A percentile compares a stretch with the other conserved stretches of the same genome.
These are phyloP conservation scores for Nasonia longicornis DNA, from an alignment of 1,140 invertebrate genomes.

Conservation along the genomic window DNA sequence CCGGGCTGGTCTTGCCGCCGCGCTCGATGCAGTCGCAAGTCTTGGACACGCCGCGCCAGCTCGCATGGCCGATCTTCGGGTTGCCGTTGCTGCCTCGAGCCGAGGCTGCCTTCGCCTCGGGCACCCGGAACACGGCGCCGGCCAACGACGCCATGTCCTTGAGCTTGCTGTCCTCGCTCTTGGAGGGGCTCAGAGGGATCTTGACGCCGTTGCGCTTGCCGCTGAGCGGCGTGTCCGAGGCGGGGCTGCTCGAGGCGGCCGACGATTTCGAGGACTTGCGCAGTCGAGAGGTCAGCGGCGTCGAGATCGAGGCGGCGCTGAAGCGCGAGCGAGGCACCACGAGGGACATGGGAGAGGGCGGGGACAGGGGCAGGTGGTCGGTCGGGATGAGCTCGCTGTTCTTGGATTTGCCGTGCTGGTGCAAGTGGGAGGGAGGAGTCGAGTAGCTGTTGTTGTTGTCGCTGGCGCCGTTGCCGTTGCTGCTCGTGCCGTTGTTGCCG, in stretches of 20 bases:
- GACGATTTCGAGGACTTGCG: neutral
- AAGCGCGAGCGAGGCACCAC: conserved; percentile 21
- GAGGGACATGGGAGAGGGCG: conserved; percentile 41
- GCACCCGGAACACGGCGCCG: conserved; percentile 54
- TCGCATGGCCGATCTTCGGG: conserved; percentile 56
- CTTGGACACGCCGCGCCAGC: conserved; percentile 64
- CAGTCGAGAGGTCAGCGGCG: conserved; percentile 4
- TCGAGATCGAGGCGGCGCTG: neutral
- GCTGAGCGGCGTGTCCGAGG: conserved; percentile 3
- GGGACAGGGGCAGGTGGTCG: conserved; percentile 36
- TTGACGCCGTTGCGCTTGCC: conserved; percentile 46
- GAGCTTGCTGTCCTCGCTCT: neutral
- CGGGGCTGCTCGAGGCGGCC: neutral
- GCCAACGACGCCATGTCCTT: neutral
- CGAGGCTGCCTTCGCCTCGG: conserved; percentile 51
- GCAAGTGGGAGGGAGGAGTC: conserved; percentile 31
- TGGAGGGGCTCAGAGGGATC: neutral
- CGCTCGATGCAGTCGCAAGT: conserved; percentile 66
- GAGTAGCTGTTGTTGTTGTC: conserved; percentile 42
- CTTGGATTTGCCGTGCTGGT: conserved; percentile 2
- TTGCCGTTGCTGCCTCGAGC: conserved; percentile 39
- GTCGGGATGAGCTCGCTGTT: neutral
- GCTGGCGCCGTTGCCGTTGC: conserved; percentile 17
- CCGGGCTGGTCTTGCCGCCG: conserved; percentile 57
- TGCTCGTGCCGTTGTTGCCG: neutral